These are phyloP conservation scores for Phyllotis vaccarum DNA, from an alignment of 2,797 vertebrate species.

Conservation along the genomic window DNA sequence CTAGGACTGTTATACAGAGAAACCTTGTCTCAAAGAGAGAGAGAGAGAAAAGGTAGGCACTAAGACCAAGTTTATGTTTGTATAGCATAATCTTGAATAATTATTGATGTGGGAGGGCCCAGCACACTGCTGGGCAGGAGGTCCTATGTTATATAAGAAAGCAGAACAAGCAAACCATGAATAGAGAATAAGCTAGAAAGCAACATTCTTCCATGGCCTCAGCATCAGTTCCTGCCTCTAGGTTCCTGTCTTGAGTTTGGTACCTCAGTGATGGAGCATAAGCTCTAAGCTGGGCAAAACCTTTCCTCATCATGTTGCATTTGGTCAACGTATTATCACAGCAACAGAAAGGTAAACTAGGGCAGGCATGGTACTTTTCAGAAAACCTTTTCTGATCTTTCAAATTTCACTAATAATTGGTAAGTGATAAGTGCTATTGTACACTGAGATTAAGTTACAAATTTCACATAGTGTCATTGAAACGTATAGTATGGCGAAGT, in stretches of 20 bases:
- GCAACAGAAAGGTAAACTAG: not conserved
- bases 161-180: not conserved
- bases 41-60: not conserved
- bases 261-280: too few relatives aligned
- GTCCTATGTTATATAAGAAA: not conserved
- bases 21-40: too few relatives aligned
- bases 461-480: not conserved
- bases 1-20: too few relatives aligned
- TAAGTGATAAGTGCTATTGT: not conserved
- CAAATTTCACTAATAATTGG: not conserved
- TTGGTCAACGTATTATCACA: not conserved
- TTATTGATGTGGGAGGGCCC: not conserved
- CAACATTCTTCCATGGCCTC: not conserved
- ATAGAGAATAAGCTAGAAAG: not conserved
- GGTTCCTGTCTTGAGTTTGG: not conserved
- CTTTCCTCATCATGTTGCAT: not conserved
- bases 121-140: not conserved
- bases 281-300: not conserved
- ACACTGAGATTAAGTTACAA: not conserved
- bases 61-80: not conserved
- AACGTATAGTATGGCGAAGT: not conserved
- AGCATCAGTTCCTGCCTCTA: not conserved
- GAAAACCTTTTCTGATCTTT: not conserved
- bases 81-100: not conserved
- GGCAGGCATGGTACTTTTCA: rapidly evolving